These are phyloP conservation scores for Drosophila paranaensis DNA, from an alignment of 2,888 invertebrate species.

Conservation along the genomic window DNA sequence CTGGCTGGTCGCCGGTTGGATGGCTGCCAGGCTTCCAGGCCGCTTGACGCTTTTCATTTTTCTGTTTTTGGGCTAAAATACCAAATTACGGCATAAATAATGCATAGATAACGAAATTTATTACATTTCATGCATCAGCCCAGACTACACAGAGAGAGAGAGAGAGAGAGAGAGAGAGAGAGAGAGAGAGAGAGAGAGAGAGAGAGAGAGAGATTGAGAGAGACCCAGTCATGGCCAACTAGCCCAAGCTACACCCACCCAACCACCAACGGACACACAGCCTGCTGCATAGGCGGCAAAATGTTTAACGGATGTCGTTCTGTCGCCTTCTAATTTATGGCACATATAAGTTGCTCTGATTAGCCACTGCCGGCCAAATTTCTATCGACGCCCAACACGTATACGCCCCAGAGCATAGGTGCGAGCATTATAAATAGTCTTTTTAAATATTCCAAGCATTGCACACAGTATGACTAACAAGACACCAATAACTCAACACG, in stretches of 20 bases:
- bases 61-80: constrained; percentile 79
- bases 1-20: constrained; percentile 8
- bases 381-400: constrained; percentile 53
- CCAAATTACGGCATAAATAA: constrained; percentile 81
- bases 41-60: constrained; percentile 75
- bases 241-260: constrained; percentile 31
- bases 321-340: constrained; percentile 76
- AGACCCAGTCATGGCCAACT: constrained; percentile 3
- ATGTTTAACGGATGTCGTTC: constrained; percentile 70
- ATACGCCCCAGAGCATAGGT: constrained; percentile 15
- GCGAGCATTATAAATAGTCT: constrained; percentile 10
- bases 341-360: constrained; percentile 77
- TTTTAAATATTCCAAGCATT: constrained; percentile 29
- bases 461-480: not conserved
- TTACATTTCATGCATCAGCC: constrained; percentile 78
- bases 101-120: constrained; percentile 80
- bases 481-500: constrained; percentile 6
- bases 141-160: constrained; percentile 11
- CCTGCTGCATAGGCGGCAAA: constrained; percentile 46
- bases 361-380: constrained; percentile 53
- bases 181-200: not conserved
- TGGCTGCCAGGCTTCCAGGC: constrained; percentile 42
- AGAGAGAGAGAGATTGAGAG: not conserved
- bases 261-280: constrained; percentile 50
- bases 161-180: not conserved